These are phyloP conservation scores for Oryzias curvinotus DNA, from an alignment of 2,113 vertebrate species.

Conservation along the genomic window DNA sequence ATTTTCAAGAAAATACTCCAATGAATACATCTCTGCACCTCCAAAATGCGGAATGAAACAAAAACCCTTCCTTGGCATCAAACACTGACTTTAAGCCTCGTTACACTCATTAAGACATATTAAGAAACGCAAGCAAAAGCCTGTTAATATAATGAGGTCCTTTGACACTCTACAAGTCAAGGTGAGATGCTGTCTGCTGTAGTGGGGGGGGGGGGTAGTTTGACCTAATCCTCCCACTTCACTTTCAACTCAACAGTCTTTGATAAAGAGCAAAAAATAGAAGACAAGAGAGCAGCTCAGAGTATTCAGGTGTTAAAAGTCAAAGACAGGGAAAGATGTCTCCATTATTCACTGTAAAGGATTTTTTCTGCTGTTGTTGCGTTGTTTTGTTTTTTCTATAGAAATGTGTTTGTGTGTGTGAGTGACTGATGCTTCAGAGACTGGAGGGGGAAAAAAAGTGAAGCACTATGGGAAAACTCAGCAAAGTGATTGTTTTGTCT, in stretches of 20 bases:
- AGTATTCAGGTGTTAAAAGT: constrained; percentile 15
- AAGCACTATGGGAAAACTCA: too few species aligned
- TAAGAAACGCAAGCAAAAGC: constrained; percentile 18
- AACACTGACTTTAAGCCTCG: constrained; percentile 55
- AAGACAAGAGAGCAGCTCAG: not conserved
- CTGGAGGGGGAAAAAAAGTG: too few species aligned
- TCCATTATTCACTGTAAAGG: constrained; percentile 1
- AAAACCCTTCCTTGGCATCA: constrained; percentile 61
- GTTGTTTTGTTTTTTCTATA: not conserved
- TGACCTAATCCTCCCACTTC: not conserved
- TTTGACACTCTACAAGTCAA: constrained; percentile 16
- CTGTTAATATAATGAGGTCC: constrained; percentile 14
- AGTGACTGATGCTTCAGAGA: too few species aligned
- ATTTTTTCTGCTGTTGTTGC: not conserved
- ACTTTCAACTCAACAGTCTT: constrained; percentile 30
- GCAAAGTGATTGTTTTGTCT: too few species aligned
- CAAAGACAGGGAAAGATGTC: constrained; percentile 16
- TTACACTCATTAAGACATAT: constrained; percentile 63
- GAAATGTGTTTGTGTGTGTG: too few species aligned
- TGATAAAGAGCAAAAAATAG: constrained; percentile 13
- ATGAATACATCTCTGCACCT: constrained; percentile 12
- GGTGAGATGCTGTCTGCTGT: not conserved
- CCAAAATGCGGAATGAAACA: constrained; percentile 35
- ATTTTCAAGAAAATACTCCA: not conserved
- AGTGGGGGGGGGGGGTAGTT: constrained; percentile 9